Percentiles rank a stretch among this genome's conserved stretches.
These are phyloP conservation scores for Hylyphantes graminicola DNA, from an alignment of 1,140 invertebrate species.

Conservation along the genomic window DNA sequence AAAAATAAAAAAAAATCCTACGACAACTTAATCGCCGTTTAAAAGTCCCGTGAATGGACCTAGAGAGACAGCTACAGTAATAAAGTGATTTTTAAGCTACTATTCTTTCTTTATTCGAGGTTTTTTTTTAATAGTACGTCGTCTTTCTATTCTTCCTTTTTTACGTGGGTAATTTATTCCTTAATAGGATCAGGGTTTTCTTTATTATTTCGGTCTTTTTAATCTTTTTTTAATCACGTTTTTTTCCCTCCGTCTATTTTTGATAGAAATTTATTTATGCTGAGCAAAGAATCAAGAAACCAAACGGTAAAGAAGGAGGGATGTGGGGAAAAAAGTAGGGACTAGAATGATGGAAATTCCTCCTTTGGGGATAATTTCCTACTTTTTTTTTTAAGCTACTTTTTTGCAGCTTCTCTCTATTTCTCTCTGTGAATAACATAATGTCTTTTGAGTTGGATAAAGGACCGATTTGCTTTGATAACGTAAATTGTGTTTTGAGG, in stretches of 20 bases:
- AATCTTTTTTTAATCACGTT: constrained; percentile 59
- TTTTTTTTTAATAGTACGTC: constrained; percentile 47
- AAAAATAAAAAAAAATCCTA: constrained; percentile 35
- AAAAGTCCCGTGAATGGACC: constrained; percentile 54
- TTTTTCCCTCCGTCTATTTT: constrained; percentile 4
- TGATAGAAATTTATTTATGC: constrained; percentile 52
- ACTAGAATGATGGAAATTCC: constrained; percentile 47
- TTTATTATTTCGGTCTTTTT: constrained; percentile 58
- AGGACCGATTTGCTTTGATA: constrained; percentile 49
- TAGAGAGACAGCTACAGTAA: constrained; percentile 57
- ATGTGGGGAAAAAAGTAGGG: constrained; percentile 21
- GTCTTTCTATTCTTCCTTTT: constrained; percentile 39
- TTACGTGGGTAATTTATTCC: constrained; percentile 58
- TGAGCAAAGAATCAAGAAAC: constrained; percentile 57
- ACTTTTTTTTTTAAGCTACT: not conserved
- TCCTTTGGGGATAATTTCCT: constrained; percentile 55
- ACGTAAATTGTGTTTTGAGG: constrained; percentile 42
- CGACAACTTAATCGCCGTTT: constrained; percentile 59
- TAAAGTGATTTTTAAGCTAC: constrained; percentile 60
- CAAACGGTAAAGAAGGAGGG: constrained; percentile 53
- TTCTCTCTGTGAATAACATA: constrained; percentile 41
- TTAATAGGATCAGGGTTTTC: constrained; percentile 60
- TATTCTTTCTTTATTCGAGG: constrained; percentile 51
- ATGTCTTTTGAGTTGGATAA: constrained; percentile 48
- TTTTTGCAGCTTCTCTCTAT: constrained; percentile 13